Conservation (phyloP, 2,113 vertebrate genomes). For the Hydrolagus affinis region DNA sequence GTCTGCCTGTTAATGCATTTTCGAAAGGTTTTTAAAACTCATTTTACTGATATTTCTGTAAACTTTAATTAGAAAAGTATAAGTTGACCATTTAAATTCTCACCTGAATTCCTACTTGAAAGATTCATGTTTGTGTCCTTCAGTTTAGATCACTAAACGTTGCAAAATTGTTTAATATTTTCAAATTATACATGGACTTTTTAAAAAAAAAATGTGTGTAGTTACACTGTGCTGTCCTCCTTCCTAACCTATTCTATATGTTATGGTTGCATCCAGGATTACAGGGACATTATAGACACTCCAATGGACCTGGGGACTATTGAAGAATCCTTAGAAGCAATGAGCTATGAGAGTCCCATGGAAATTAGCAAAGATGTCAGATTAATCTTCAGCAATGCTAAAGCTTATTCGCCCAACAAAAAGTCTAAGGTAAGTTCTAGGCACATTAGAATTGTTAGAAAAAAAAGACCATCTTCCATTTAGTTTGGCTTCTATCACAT, state of each 20-base stretch:
- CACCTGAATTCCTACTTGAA: background rate
- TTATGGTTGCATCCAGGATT: conserved; percentile 62
- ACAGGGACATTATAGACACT: conserved; percentile 78
- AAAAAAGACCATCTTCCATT: background rate
- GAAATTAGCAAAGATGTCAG: conserved; percentile 90
- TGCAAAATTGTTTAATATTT: background rate
- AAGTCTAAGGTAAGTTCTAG: conserved; percentile 74
- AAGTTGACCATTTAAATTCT: background rate
- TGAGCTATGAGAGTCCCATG: conserved; percentile 77
- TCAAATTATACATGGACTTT: background rate
- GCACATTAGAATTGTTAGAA: too few relatives aligned
- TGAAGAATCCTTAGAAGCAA: conserved; percentile 69
- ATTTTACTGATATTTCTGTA: background rate
- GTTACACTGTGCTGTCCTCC: too few relatives aligned
- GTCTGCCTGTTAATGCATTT: background rate
- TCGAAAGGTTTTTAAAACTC: background rate
- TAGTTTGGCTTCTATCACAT: background rate
- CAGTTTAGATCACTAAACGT: background rate
- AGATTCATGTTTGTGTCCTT: background rate
- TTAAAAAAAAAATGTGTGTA: too few relatives aligned
- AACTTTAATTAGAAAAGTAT: background rate
- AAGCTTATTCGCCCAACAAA: conserved; percentile 92
- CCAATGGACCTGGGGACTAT: conserved; percentile 92
- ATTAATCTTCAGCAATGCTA: conserved; percentile 90
- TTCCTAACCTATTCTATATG: background rate